Conservation (phyloP, 1,140 invertebrate genomes). For the Drosophila micromelanica region DNA sequence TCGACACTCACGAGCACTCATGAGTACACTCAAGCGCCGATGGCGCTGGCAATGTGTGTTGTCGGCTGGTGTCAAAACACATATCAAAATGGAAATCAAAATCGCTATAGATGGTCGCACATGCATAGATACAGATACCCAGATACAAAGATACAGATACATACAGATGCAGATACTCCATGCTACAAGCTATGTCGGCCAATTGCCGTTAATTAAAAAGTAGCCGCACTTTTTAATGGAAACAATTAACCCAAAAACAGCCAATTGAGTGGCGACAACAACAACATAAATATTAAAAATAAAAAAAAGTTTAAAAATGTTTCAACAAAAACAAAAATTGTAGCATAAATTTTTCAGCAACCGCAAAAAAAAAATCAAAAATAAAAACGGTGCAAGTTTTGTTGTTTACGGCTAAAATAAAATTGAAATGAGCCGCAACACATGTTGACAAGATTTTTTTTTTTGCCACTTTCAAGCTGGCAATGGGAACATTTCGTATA, state of each 20-base stretch:
- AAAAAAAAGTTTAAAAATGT: constrained; percentile 19
- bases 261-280: constrained; percentile 66
- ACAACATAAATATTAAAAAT: constrained; percentile 55
- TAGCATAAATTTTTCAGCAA: constrained; percentile 45
- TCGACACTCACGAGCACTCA: constrained; percentile 31
- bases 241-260: constrained; percentile 83
- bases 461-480: constrained; percentile 42
- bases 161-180: constrained; percentile 26
- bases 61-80: constrained; percentile 73
- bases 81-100: constrained; percentile 79
- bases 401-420: constrained; percentile 27
- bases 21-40: constrained; percentile 19
- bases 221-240: constrained; percentile 81
- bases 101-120: constrained; percentile 39
- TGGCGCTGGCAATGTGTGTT: constrained; percentile 9
- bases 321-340: constrained; percentile 32
- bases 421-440: constrained; percentile 50
- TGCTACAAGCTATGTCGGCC: constrained; percentile 45
- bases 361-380: constrained; percentile 2
- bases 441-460: constrained; percentile 67
- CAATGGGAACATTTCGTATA: constrained; percentile 36
- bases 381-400: constrained; percentile 16
- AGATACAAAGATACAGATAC: constrained; percentile 14
- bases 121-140: constrained; percentile 8
- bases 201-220: constrained; percentile 83